A percentile compares a stretch with the other conserved stretches of the same genome.
Conservation (phyloP, 1,140 invertebrate genomes). For the Zaprionus gabonicus region DNA sequence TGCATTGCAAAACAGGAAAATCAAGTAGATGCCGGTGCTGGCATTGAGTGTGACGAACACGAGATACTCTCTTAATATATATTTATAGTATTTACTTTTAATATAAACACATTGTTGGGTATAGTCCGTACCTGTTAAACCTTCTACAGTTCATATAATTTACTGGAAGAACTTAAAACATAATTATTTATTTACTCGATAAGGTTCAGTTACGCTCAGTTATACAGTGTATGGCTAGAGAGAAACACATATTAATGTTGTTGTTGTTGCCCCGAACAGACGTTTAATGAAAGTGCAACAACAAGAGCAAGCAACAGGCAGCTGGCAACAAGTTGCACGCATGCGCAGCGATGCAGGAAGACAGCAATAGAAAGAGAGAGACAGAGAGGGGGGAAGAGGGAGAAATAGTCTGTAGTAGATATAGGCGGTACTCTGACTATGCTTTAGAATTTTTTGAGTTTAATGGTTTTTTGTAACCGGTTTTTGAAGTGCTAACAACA, state of each 20-base stretch:
- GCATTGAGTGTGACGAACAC: background rate
- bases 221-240: background rate
- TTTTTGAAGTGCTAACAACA: constrained; percentile 58
- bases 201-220: background rate
- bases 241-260: constrained; percentile 8
- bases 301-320: constrained; percentile 40
- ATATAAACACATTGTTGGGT: background rate
- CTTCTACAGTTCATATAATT: background rate
- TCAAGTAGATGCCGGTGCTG: constrained; percentile 15
- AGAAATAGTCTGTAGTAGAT: constrained; percentile 26
- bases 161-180: background rate
- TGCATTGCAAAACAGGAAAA: constrained; percentile 49
- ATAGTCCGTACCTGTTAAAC: background rate
- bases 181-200: background rate
- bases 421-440: constrained; percentile 48
- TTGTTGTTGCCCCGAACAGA: constrained; percentile 7
- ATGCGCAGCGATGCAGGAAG: constrained; percentile 56
- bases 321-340: constrained; percentile 75
- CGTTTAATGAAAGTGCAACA: constrained; percentile 68
- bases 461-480: constrained; percentile 77
- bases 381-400: constrained; percentile 8
- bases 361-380: constrained; percentile 18
- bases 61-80: constrained; percentile 16
- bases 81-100: background rate
- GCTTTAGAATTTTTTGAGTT: constrained; percentile 72